These are phyloP conservation scores for Anthopleura sola DNA, from an alignment of 64 coral and sea anemone species.

Conservation along the genomic window DNA sequence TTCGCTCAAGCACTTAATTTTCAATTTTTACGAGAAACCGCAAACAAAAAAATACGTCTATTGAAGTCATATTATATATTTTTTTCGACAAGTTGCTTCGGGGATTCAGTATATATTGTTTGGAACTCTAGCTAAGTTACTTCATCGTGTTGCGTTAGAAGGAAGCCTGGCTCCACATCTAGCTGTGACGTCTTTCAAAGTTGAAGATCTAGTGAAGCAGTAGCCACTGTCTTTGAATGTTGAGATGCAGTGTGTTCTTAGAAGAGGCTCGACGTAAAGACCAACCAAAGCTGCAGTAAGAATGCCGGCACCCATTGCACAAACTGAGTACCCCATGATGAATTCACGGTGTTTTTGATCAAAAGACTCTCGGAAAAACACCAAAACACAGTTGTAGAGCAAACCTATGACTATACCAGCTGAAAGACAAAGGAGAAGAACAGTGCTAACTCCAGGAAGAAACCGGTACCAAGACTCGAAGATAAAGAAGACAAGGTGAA, in stretches of 20 bases:
- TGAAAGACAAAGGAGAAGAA: slow-evolving; percentile 52
- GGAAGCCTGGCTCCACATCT: slow-evolving; percentile 10
- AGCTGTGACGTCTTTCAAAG: slow-evolving; percentile 12
- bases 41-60: no score
- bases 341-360: slow-evolving; percentile 70
- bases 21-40: no score
- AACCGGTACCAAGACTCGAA: slow-evolving; percentile 82
- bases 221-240: slow-evolving; percentile 53
- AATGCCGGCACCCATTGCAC: slow-evolving; percentile 68
- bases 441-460: slow-evolving; percentile 41
- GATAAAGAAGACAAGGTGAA: slow-evolving; percentile 73
- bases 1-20: no score
- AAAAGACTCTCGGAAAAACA: slow-evolving; percentile 67
- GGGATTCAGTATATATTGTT: no score
- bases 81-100: no score
- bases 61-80: no score
- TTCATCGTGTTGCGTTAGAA: neutral
- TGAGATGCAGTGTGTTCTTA: slow-evolving; percentile 61
- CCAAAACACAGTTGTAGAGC: slow-evolving; percentile 63
- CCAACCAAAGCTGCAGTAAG: slow-evolving; percentile 61
- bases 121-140: neutral
- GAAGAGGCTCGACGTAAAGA: slow-evolving; percentile 60
- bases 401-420: slow-evolving; percentile 68
- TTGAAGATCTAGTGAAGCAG: slow-evolving; percentile 66
- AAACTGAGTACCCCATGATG: slow-evolving; percentile 76